Conservation (phyloP, 2,113 vertebrate species). For the Scomber scombrus region DNA sequence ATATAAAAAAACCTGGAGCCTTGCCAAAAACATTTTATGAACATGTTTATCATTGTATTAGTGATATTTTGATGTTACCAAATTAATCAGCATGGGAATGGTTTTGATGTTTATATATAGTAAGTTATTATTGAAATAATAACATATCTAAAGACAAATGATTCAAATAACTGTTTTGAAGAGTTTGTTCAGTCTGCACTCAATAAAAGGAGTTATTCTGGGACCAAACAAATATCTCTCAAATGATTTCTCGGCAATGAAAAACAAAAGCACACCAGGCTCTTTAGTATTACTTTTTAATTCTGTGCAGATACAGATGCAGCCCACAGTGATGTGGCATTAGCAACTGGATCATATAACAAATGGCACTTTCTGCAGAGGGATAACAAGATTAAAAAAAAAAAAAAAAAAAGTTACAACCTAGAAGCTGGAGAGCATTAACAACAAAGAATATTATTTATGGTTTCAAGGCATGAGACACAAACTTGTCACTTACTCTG, state of each 20-base stretch:
- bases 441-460: constrained; percentile 23
- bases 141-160: constrained; percentile 13
- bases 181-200: constrained; percentile 84
- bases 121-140: constrained; percentile 58
- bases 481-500: constrained; percentile 29
- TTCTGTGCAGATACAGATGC: constrained; percentile 50
- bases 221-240: constrained; percentile 79
- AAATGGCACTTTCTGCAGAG: constrained; percentile 53
- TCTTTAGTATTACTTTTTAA: constrained; percentile 39
- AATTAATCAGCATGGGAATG: constrained; percentile 87
- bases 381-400: constrained; percentile 32
- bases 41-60: constrained; percentile 62
- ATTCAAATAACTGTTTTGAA: constrained; percentile 78
- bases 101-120: constrained; percentile 69
- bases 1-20: constrained; percentile 32
- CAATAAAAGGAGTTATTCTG: constrained; percentile 87
- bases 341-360: constrained; percentile 27
- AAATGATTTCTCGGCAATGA: constrained; percentile 20
- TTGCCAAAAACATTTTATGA: constrained; percentile 51
- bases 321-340: constrained; percentile 52
- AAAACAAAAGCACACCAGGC: neutral
- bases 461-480: constrained; percentile 14
- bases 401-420: constrained; percentile 40
- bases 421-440: constrained; percentile 50
- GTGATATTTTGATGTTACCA: constrained; percentile 84